Base-by-base conservation (phyloP, 2,888 invertebrate species). In the Nomada fabriciana region DNA sequence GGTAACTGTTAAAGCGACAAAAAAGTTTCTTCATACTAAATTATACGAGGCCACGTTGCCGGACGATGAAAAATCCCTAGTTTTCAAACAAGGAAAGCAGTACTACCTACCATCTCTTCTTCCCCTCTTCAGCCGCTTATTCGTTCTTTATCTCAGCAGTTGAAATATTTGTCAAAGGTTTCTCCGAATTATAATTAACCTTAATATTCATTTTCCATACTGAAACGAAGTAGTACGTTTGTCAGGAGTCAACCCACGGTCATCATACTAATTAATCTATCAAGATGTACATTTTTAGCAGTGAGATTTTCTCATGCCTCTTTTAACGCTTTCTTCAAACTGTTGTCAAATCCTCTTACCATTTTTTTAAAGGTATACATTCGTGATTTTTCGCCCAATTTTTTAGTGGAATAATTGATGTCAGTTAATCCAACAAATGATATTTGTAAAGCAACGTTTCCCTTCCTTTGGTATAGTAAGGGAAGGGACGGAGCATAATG, bases 181-280 rank as follows among this genome's bases (percentile, higher is more conserved):
- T 89, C 88, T 86, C 87, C 85, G 87, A 90, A 91, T 91, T 91
- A 89, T 90, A 91, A 91, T 92, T 91, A 92, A 91, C 90, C 90
- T 91, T 91, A 90, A 89, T 90, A 91, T 91, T 90, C 91, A 90
- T 90, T 89, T 81, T 72, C 76, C 83, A 72, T 82, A 79, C 80
- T 71, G 84, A 82, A 79, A 88, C 85, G 79, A 83, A 88, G 83
- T 85, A 85, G 79, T 82, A 80, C 83, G 83, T 81, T 83, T 82
- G 81, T 75, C 79, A 65, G 83, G 59, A 73, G 76, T 59, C 85
- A 72, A 72, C 78, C 73, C 60, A 10, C 73, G 79, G 83, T 85
- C 88, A 90, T 91, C 89, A 91, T 90, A 92, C 91, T 91, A 92
- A 92, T 92, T 92, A 92, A 90, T 91, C 90, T 88, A 89, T 89